These are phyloP conservation scores for Amazona vittata DNA, from an alignment of 2,113 vertebrate species.

Conservation along the genomic window DNA sequence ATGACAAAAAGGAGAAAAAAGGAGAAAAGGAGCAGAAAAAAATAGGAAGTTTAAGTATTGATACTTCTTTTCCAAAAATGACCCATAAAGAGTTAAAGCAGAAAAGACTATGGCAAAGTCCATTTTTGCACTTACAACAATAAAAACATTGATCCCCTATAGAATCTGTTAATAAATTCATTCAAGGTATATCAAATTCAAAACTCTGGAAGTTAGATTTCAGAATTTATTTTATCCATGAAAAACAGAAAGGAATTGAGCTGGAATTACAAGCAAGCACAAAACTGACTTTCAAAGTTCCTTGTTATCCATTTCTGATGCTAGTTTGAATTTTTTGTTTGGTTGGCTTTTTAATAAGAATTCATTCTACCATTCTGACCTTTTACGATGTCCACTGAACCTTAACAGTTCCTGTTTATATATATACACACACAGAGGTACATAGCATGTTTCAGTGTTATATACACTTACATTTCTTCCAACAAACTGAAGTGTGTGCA, in stretches of 20 bases:
- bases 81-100: not conserved
- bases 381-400: not conserved
- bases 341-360: not conserved
- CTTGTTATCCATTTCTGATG: not conserved
- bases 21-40: accelerated
- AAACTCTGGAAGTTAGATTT: not conserved
- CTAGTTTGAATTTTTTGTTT: not conserved
- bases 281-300: not conserved
- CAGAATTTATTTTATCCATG: not conserved
- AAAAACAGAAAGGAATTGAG: not conserved
- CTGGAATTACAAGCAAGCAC: not conserved
- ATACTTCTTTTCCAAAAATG: not conserved
- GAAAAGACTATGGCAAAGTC: not conserved
- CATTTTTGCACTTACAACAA: not conserved
- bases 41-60: not conserved
- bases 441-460: not conserved
- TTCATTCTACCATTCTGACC: not conserved
- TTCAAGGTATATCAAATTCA: not conserved
- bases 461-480: not conserved
- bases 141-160: not conserved
- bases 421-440: not conserved
- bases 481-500: not conserved
- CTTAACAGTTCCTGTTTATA: not conserved
- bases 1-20: too few species aligned
- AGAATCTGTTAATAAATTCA: not conserved